These are phyloP conservation scores for Dysdera silvatica DNA, from an alignment of 1,140 invertebrate genomes.

Conservation along the genomic window DNA sequence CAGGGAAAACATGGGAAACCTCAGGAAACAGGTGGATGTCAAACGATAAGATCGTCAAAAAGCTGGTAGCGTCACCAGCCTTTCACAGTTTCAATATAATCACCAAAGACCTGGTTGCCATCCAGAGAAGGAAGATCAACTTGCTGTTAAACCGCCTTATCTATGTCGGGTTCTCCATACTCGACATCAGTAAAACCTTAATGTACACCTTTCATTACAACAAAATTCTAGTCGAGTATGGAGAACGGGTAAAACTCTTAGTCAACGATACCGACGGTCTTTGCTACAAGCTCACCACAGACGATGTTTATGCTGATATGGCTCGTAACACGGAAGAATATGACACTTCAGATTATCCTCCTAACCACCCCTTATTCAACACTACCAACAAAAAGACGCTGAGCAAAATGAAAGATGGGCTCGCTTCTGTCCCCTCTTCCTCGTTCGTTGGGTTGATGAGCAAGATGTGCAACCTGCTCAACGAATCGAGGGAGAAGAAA, in stretches of 20 bases:
- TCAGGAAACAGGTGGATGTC: neutral
- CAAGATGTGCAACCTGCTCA: too few relatives aligned
- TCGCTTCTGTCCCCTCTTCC: too few relatives aligned
- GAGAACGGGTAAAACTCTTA: slow-evolving; percentile 21
- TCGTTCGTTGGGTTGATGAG: too few relatives aligned
- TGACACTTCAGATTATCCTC: slow-evolving; percentile 31
- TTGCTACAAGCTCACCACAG: slow-evolving; percentile 21
- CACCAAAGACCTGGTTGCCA: neutral
- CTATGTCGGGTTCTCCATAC: neutral
- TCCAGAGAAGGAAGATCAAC: slow-evolving; percentile 16
- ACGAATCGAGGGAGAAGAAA: too few relatives aligned
- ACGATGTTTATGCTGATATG: slow-evolving; percentile 28
- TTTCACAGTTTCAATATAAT: neutral
- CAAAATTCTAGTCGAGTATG: slow-evolving; percentile 22
- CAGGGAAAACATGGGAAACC: slow-evolving; percentile 1
- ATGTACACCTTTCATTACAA: slow-evolving; percentile 10
- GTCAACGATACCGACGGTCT: slow-evolving; percentile 30
- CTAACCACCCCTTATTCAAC: too few relatives aligned
- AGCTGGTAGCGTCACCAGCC: neutral
- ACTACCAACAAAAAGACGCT: too few relatives aligned
- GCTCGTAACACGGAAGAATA: neutral
- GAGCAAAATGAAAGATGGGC: too few relatives aligned
- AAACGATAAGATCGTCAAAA: neutral
- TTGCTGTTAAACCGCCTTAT: neutral
- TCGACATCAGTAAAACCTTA: slow-evolving; percentile 1